Evolutionary conservation across 1,140 invertebrate genomes (phyloP).

Genomic region (Sitophilus oryzae): DNA sequence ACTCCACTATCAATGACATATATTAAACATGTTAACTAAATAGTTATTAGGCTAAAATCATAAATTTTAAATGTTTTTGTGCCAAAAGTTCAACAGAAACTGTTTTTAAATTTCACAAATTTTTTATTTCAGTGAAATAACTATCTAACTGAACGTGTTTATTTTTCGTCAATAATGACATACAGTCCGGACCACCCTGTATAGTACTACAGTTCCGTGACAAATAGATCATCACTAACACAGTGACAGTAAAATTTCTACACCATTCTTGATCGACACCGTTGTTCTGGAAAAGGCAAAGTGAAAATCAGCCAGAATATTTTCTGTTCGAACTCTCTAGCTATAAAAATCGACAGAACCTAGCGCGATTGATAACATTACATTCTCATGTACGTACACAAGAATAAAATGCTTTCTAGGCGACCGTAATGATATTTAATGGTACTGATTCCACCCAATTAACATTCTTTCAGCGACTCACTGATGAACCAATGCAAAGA

Average conservation of each 20-base stretch:
- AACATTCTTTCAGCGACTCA: not conserved
- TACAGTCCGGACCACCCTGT: no score
- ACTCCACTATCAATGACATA: no score
- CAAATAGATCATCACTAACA: not conserved
- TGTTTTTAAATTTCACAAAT: no score
- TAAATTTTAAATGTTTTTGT: no score
- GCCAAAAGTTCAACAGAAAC: no score
- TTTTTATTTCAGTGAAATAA: no score
- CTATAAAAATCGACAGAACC: conserved; percentile 6
- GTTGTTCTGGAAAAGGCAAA: conserved; percentile 8
- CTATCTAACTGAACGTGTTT: no score
- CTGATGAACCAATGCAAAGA: no score
- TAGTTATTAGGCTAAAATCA: no score
- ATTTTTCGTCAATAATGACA: no score
- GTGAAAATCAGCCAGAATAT: conserved; percentile 16
- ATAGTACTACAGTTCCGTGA: no score
- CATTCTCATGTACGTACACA: not conserved
- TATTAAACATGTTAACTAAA: no score
- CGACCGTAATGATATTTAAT: not conserved
- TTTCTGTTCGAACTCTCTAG: conserved; percentile 15
- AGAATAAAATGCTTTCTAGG: not conserved
- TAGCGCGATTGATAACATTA: not conserved
- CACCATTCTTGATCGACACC: conserved; percentile 10
- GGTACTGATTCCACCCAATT: not conserved
- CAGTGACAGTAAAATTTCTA: conserved; percentile 10